A percentile compares a stretch with the other conserved stretches of the same genome.
Evolutionary conservation across 2,113 vertebrate species (phyloP).

Genomic region (Chloroceryle aenea): DNA sequence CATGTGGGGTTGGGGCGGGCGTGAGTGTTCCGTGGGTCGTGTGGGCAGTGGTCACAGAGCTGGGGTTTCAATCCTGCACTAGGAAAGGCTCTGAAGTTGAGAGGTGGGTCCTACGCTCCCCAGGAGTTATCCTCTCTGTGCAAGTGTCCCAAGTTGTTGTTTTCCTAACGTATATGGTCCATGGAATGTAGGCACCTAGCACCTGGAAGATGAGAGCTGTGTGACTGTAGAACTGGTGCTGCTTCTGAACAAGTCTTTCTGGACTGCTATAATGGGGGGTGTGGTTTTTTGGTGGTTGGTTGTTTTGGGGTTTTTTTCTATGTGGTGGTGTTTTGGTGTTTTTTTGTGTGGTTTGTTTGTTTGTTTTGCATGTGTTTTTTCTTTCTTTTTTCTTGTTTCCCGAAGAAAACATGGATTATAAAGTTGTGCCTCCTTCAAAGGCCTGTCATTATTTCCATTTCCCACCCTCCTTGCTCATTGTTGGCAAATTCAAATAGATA

Average conservation of each 20-base stretch:
- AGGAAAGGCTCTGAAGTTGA: not conserved
- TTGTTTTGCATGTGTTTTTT: too few species aligned
- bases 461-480: not conserved
- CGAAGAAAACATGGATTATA: not conserved
- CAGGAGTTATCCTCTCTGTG: accelerated
- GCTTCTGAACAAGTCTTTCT: not conserved
- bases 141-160: not conserved
- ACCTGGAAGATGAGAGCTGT: not conserved
- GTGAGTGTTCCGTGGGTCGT: accelerated
- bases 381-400: not conserved
- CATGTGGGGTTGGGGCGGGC: accelerated
- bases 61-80: not conserved
- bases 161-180: not conserved
- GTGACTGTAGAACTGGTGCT: not conserved
- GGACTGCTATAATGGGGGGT: not conserved
- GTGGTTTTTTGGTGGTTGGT: too few species aligned
- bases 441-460: not conserved
- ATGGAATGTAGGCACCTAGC: not conserved
- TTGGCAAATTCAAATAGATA: not conserved
- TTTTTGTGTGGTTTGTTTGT: too few species aligned
- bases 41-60: not conserved
- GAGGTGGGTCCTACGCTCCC: not conserved
- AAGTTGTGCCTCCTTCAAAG: not conserved
- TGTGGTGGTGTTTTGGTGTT: too few species aligned
- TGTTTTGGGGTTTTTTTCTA: too few species aligned